These are phyloP conservation scores for Oeneis ivallda DNA, from an alignment of 2,888 invertebrate species.

Conservation along the genomic window DNA sequence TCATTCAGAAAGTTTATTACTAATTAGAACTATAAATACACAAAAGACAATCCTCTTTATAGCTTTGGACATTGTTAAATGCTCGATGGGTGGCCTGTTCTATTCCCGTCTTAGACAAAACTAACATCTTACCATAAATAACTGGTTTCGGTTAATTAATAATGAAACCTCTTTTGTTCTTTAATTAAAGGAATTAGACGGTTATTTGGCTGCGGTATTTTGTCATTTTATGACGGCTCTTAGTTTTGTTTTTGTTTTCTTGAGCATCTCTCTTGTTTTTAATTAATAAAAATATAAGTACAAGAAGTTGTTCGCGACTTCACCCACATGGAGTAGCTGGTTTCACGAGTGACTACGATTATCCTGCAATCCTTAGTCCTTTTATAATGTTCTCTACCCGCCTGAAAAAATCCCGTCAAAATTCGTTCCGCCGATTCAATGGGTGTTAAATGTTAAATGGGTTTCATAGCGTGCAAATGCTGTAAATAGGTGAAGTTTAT, in stretches of 20 bases:
- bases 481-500: too few relatives aligned
- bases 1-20: slow-evolving; percentile 13
- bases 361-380: background rate
- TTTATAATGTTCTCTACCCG: background rate
- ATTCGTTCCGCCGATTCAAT: background rate
- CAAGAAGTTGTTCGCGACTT: too few relatives aligned
- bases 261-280: background rate
- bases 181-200: slow-evolving; percentile 55
- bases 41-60: slow-evolving; percentile 25
- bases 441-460: too few relatives aligned
- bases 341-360: too few relatives aligned
- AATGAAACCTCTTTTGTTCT: slow-evolving; percentile 64
- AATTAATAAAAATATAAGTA: too few relatives aligned
- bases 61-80: slow-evolving; percentile 37
- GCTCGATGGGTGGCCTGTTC: slow-evolving; percentile 71
- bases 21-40: slow-evolving; percentile 29
- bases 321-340: too few relatives aligned
- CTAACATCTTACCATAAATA: slow-evolving; percentile 69
- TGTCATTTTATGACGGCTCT: slow-evolving; percentile 24
- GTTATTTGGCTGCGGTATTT: slow-evolving; percentile 44
- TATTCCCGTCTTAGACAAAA: slow-evolving; percentile 70
- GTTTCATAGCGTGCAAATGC: too few relatives aligned
- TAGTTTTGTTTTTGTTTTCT: slow-evolving; percentile 4
- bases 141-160: slow-evolving; percentile 77
- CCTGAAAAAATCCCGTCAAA: background rate